Percentiles rank a stretch among this genome's conserved stretches.
phyloP scores from a whole-genome alignment of 2,113 vertebrate species.

The Manacus vitellinus region DNA sequence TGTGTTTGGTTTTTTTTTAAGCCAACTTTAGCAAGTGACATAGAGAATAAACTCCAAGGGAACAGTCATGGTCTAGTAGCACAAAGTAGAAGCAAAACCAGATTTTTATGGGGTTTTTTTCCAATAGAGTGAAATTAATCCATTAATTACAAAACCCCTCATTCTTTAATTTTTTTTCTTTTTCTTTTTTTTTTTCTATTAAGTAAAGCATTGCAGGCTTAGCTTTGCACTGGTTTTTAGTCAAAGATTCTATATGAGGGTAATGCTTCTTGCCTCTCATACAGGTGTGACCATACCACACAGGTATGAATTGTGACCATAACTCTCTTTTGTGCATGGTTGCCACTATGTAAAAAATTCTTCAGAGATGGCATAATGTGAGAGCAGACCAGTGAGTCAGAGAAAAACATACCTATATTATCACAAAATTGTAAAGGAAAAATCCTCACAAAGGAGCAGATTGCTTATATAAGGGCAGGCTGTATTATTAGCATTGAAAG shows the following conservation, averaged over 20 bases:
- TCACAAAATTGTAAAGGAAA: not conserved
- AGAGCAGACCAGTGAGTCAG: not conserved
- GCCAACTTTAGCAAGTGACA: not conserved
- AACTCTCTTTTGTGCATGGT: not conserved
- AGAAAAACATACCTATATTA: not conserved
- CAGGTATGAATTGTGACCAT: not conserved
- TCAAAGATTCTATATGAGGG: not conserved
- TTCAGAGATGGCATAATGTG: not conserved
- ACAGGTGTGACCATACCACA: not conserved
- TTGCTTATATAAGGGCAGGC: not conserved
- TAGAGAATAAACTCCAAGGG: not conserved
- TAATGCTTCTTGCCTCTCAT: not conserved
- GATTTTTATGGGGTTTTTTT: not conserved
- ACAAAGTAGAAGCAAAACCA: not conserved
- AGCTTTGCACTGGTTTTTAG: not conserved
- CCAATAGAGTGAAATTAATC: not conserved
- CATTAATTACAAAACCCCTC: not conserved
- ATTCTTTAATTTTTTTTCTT: not conserved
- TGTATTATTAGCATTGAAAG: not conserved
- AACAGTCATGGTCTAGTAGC: not conserved
- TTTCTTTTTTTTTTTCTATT: not conserved
- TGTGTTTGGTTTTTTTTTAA: not conserved
- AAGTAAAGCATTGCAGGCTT: not conserved
- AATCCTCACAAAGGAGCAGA: not conserved
- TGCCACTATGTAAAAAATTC: not conserved